These are phyloP conservation scores for Ammodramus savannarum DNA, from an alignment of 2,113 vertebrate species.

Conservation along the genomic window DNA sequence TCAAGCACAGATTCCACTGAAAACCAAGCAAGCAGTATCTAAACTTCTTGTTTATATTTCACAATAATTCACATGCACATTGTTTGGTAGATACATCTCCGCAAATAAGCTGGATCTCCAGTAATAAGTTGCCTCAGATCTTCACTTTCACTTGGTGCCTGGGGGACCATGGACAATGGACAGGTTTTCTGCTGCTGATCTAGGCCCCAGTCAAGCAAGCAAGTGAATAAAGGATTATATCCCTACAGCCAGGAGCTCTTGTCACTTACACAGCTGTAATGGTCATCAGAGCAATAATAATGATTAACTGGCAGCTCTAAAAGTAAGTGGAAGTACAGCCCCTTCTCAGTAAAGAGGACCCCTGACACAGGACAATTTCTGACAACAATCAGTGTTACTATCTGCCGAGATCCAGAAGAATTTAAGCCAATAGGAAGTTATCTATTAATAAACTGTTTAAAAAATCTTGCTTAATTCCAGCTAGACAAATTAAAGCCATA, in stretches of 20 bases:
- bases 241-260: not conserved
- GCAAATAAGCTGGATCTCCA: not conserved
- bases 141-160: not conserved
- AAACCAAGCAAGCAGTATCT: not conserved
- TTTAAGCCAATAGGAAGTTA: not conserved
- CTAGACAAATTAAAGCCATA: not conserved
- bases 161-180: not conserved
- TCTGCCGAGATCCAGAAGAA: not conserved
- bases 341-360: not conserved
- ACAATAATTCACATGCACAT: not conserved
- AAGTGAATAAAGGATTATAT: not conserved
- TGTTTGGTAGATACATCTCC: not conserved
- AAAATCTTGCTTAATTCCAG: not conserved
- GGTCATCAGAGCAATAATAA: not conserved
- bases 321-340: not conserved
- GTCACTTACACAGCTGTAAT: not conserved
- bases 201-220: not conserved
- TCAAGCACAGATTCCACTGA: not conserved
- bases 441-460: not conserved
- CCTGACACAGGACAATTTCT: not conserved
- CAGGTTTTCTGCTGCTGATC: not conserved
- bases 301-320: not conserved
- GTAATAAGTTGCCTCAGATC: not conserved
- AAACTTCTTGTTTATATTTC: not conserved
- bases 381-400: not conserved